Conservation (phyloP, 2,113 vertebrate genomes). For the Platysteira castanea region DNA sequence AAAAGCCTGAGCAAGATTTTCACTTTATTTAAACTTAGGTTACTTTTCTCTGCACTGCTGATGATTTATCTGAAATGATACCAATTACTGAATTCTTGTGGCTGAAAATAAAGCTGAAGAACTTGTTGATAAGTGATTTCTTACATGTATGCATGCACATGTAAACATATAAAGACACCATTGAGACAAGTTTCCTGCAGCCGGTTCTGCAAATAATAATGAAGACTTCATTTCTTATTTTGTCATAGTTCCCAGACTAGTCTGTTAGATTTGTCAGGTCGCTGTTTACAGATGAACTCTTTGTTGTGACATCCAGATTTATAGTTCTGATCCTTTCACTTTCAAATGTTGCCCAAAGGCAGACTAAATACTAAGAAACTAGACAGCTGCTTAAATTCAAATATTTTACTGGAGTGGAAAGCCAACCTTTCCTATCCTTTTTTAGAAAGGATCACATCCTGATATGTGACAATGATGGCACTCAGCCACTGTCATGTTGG, state of each 20-base stretch:
- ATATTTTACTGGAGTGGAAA: background rate
- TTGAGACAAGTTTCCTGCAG: background rate
- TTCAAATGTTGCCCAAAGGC: background rate
- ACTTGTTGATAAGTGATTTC: background rate
- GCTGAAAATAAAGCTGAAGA: background rate
- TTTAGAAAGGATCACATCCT: background rate
- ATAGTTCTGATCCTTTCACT: background rate
- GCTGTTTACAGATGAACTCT: background rate
- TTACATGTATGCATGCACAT: background rate
- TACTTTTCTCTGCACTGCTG: background rate
- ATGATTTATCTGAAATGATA: background rate
- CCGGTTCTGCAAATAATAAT: background rate
- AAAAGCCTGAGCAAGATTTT: background rate
- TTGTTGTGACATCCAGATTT: background rate
- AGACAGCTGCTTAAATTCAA: background rate
- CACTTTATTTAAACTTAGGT: background rate
- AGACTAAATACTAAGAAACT: background rate
- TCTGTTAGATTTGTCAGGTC: background rate
- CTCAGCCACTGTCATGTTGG: background rate
- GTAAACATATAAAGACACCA: background rate
- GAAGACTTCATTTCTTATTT: background rate
- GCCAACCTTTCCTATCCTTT: background rate
- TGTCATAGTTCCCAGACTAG: background rate
- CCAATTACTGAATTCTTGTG: background rate
- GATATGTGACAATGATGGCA: background rate